These are phyloP conservation scores for Muraenolepis orangiensis DNA, from an alignment of 2,797 vertebrate species.

Conservation along the genomic window DNA sequence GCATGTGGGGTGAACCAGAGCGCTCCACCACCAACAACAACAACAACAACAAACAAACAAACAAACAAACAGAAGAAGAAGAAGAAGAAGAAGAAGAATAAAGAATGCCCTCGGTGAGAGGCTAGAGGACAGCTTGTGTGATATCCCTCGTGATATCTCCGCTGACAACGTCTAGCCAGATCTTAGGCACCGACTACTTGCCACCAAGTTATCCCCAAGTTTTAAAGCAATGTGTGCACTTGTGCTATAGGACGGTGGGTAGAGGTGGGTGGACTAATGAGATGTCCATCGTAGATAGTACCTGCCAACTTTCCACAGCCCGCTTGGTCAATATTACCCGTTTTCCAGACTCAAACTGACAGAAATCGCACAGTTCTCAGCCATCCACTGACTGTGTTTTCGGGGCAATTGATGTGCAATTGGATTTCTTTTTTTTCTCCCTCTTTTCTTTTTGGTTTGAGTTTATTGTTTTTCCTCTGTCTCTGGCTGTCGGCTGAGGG, in stretches of 20 bases:
- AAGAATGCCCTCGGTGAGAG: not conserved
- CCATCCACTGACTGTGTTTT: not conserved
- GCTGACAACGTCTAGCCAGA: not conserved
- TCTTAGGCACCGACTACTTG: too few relatives aligned
- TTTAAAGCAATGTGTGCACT: not conserved
- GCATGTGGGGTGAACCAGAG: not conserved
- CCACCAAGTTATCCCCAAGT: too few relatives aligned
- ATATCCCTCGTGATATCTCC: too few relatives aligned
- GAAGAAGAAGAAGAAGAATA: too few relatives aligned
- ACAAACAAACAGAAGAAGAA: not conserved
- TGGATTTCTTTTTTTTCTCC: not conserved
- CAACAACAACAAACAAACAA: not conserved
- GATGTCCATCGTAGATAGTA: not conserved
- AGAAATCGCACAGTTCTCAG: not conserved
- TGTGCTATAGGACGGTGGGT: not conserved
- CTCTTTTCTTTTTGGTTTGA: not conserved
- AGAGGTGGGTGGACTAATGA: not conserved
- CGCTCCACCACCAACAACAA: not conserved
- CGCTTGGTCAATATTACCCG: not conserved
- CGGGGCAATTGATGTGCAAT: not conserved
- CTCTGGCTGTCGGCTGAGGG: not conserved
- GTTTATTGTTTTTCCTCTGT: not conserved
- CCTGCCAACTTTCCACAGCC: not conserved
- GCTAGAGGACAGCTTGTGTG: not conserved
- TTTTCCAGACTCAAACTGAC: not conserved